Evolutionary conservation across 1,140 invertebrate genomes (phyloP).

Genomic region (Pseudomyrmex concolor): DNA sequence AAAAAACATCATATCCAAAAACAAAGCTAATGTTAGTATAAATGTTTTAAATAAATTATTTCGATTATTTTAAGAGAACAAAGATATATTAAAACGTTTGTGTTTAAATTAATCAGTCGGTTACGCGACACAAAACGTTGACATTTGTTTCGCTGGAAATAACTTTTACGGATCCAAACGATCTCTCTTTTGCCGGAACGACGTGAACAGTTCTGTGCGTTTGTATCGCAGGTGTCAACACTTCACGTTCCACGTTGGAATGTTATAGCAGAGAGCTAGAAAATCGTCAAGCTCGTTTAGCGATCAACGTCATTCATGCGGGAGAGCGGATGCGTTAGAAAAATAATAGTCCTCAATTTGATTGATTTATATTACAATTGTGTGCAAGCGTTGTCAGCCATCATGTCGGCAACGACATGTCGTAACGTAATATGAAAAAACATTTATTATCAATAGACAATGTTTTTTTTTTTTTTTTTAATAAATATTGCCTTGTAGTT

Average conservation of each 20-base stretch:
- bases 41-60: conserved; percentile 6
- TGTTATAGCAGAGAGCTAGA: conserved; percentile 25
- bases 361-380: conserved; percentile 46
- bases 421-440: conserved; percentile 16
- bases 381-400: conserved; percentile 21
- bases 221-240: conserved; percentile 33
- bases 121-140: not conserved
- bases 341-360: conserved; percentile 50
- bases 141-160: not conserved
- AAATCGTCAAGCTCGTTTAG: conserved; percentile 30
- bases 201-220: not conserved
- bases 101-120: not conserved
- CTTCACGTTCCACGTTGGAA: conserved; percentile 16
- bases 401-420: not conserved
- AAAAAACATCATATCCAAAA: no score
- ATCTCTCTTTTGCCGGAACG: not conserved
- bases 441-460: no score
- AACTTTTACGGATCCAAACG: conserved; percentile 17
- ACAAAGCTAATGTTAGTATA: no score
- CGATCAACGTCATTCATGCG: conserved; percentile 41
- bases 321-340: conserved; percentile 23
- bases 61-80: not conserved
- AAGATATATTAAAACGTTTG: not conserved
- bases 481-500: not conserved
- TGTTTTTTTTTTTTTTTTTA: no score